Conservation (phyloP, 1,140 invertebrate genomes). For the Palaemon carinicauda region DNA sequence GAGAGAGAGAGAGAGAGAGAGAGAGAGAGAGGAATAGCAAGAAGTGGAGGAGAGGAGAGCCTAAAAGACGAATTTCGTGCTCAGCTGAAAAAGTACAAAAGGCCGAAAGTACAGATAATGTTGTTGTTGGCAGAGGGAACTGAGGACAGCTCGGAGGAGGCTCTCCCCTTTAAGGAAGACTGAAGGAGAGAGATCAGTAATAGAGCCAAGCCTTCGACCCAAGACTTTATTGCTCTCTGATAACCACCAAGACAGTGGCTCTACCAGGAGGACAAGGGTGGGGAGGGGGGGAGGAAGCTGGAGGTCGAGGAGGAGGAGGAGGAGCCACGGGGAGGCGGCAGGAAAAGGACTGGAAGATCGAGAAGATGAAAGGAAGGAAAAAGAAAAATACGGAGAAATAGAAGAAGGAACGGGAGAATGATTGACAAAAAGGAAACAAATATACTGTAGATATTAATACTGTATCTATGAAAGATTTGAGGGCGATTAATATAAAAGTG, state of each 20-base stretch:
- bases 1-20: slow-evolving; percentile 6
- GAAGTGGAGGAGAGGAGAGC: not conserved
- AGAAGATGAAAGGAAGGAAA: not conserved
- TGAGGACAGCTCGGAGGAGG: not conserved
- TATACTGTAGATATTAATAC: no score
- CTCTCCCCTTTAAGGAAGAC: slow-evolving; percentile 46
- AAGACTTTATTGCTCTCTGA: slow-evolving; percentile 13
- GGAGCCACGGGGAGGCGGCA: not conserved
- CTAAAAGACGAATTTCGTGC: not conserved
- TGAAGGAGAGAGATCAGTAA: slow-evolving; percentile 48
- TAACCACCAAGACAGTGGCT: not conserved
- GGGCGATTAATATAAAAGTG: no score
- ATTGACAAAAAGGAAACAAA: not conserved
- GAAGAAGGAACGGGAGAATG: not conserved
- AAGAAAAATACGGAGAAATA: not conserved
- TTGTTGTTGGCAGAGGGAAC: not conserved
- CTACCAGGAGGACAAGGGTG: not conserved
- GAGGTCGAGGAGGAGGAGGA: not conserved
- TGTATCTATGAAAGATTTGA: no score
- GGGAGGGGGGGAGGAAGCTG: not conserved
- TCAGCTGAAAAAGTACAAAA: not conserved
- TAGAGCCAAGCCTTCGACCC: slow-evolving; percentile 27
- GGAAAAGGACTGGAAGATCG: not conserved
- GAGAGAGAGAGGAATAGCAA: not conserved
- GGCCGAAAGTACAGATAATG: not conserved